Evolutionary conservation across 2,113 vertebrate genomes (phyloP).

Genomic region (Prinia subflava): DNA sequence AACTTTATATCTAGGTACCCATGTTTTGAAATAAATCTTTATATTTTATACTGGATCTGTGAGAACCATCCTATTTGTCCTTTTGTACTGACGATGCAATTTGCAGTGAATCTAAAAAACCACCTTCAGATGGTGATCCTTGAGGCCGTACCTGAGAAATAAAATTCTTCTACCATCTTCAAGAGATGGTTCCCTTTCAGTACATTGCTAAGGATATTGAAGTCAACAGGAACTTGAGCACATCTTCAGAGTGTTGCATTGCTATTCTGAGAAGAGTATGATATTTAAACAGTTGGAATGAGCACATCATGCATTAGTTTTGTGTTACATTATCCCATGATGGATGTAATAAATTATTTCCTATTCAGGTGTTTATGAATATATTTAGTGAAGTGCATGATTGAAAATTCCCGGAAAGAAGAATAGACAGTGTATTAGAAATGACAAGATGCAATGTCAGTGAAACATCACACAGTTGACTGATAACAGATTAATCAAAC

Average conservation of each 20-base stretch:
- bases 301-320: background rate
- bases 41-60: background rate
- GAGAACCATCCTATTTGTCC: background rate
- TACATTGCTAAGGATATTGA: background rate
- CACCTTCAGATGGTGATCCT: background rate
- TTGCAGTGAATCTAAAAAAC: background rate
- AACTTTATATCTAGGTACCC: background rate
- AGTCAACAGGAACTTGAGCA: background rate
- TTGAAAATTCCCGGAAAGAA: background rate
- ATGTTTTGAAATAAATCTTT: background rate
- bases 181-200: background rate
- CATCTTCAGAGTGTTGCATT: background rate
- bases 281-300: background rate
- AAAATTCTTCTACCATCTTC: background rate
- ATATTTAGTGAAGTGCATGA: background rate
- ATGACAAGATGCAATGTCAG: background rate
- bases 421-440: background rate
- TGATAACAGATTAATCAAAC: background rate
- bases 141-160: background rate
- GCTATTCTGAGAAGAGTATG: background rate
- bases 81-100: background rate
- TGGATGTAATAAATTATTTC: background rate
- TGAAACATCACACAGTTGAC: background rate
- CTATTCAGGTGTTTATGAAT: background rate
- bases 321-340: background rate